These are phyloP conservation scores for Hemicrepidius hirtus DNA, from an alignment of 2,888 invertebrate genomes.

Conservation along the genomic window DNA sequence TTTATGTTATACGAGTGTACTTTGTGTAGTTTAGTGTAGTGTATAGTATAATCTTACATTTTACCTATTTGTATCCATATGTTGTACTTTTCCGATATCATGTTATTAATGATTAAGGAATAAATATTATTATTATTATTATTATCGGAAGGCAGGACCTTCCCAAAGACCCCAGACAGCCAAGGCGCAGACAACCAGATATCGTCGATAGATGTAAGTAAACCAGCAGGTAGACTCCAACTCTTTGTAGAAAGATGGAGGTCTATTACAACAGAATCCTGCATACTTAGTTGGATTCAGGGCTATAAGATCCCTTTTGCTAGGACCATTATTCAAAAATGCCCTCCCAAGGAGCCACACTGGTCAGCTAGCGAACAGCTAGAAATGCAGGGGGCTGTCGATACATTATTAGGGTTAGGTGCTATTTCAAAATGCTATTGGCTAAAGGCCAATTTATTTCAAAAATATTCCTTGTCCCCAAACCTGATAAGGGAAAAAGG, in stretches of 20 bases:
- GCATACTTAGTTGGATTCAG: not conserved
- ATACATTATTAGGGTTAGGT: not conserved
- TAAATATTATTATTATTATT: too few species aligned
- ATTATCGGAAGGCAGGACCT: not conserved
- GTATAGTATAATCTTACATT: too few species aligned
- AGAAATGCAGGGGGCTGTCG: not conserved
- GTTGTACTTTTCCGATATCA: too few species aligned
- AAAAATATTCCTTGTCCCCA: conserved; percentile 41
- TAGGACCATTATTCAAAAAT: not conserved
- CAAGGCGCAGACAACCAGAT: not conserved
- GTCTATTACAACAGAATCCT: not conserved
- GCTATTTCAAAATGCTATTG: not conserved
- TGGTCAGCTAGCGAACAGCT: not conserved
- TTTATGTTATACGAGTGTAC: too few species aligned
- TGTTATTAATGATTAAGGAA: too few species aligned
- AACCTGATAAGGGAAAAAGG: conserved; percentile 46
- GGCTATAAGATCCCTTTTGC: conserved; percentile 4
- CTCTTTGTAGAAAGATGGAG: not conserved
- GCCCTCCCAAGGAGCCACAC: not conserved
- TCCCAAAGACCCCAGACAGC: not conserved
- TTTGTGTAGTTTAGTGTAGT: too few species aligned
- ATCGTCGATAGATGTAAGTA: conserved; percentile 3
- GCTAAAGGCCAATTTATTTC: conserved; percentile 30
- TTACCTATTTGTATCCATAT: too few species aligned
- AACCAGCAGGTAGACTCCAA: not conserved